phyloP scores from a whole-genome alignment of 1,140 invertebrate genomes.

The Teleogryllus occipitalis region DNA sequence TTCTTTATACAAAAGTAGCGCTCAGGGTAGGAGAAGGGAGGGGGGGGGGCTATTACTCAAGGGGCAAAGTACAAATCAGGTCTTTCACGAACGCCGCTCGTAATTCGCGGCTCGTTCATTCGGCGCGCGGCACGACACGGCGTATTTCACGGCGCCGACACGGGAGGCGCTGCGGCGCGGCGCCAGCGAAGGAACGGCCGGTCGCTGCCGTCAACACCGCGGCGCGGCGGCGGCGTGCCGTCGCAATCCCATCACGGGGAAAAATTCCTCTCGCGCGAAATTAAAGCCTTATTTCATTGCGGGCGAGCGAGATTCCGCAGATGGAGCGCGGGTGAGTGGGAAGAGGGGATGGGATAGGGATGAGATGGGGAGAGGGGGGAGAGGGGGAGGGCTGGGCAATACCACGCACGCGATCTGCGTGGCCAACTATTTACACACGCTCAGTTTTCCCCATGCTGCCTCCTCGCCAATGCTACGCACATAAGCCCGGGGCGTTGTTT shows the following conservation, averaged over 20 bases:
- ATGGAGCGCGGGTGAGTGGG: not conserved
- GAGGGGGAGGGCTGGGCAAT: too few relatives aligned
- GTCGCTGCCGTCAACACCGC: too few relatives aligned
- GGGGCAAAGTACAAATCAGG: not conserved
- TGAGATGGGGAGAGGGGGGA: too few relatives aligned
- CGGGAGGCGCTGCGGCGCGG: not conserved
- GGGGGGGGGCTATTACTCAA: not conserved
- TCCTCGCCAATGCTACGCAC: too few relatives aligned
- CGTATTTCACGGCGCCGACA: not conserved
- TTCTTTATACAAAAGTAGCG: too few relatives aligned
- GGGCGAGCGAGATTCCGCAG: not conserved
- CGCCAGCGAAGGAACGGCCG: not conserved
- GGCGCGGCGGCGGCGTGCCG: not conserved
- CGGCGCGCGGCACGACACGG: too few relatives aligned
- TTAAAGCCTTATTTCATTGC: not conserved
- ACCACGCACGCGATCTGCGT: too few relatives aligned
- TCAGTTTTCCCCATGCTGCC: too few relatives aligned
- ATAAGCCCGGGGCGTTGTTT: too few relatives aligned
- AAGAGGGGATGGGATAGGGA: too few relatives aligned
- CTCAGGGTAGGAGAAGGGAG: too few relatives aligned
- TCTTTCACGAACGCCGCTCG: not conserved
- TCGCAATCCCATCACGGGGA: not conserved
- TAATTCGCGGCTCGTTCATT: not conserved
- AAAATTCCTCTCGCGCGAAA: not conserved
- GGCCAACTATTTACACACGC: too few relatives aligned